Percentiles rank a stretch among this genome's conserved stretches.
phyloP scores from a whole-genome alignment of 1,140 invertebrate species.

The Drosophila elegans region DNA sequence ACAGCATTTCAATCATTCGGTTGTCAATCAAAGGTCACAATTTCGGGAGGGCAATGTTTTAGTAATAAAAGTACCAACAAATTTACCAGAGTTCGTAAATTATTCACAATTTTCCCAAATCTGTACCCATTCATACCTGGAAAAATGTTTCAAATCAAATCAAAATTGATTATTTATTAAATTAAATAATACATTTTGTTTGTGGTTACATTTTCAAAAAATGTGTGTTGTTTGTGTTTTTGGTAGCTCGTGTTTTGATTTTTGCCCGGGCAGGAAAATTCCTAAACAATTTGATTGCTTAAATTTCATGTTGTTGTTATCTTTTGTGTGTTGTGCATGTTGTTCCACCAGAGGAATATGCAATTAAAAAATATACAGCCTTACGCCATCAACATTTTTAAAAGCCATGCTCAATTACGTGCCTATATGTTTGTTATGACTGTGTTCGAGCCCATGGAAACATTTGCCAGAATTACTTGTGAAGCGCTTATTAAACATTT shows the following conservation, averaged over 20 bases:
- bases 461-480: conserved; percentile 55
- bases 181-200: too few species aligned
- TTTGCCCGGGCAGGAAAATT: background rate
- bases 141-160: too few species aligned
- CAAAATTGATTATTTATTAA: too few species aligned
- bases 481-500: conserved; percentile 75
- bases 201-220: too few species aligned
- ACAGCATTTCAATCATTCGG: conserved; percentile 16
- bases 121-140: too few species aligned
- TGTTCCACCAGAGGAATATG: conserved; percentile 16
- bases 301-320: background rate
- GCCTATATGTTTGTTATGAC: conserved; percentile 9
- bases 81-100: too few species aligned
- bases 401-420: conserved; percentile 4
- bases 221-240: too few species aligned
- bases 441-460: conserved; percentile 25
- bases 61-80: conserved; percentile 2
- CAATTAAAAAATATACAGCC: conserved; percentile 42
- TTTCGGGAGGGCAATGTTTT: conserved; percentile 13
- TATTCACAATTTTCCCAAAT: too few species aligned
- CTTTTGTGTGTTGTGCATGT: background rate
- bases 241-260: too few species aligned
- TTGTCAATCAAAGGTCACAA: conserved; percentile 22
- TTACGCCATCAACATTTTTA: conserved; percentile 11
- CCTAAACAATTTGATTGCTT: background rate